Percentiles rank a stretch among this genome's conserved stretches.
These are phyloP conservation scores for Acronicta psi DNA, from an alignment of 2,888 invertebrate species.

Conservation along the genomic window DNA sequence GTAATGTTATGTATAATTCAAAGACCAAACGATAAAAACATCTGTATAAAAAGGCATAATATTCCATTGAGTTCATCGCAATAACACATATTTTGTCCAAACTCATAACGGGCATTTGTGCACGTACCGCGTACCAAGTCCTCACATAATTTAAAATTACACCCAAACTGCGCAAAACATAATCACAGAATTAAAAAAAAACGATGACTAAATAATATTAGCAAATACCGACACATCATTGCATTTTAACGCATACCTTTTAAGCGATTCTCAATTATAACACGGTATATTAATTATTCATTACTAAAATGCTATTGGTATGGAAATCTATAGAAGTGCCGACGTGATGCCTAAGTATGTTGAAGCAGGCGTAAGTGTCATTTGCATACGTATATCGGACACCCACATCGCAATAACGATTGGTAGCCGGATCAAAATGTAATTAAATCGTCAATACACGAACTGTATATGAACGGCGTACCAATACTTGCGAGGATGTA, in stretches of 20 bases:
- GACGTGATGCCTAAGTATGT: slow-evolving; percentile 68
- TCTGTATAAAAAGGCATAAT: no score
- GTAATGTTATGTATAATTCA: no score
- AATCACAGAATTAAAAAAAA: neutral
- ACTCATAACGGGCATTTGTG: slow-evolving; percentile 22
- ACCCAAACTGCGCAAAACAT: slow-evolving; percentile 31
- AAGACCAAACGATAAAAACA: no score
- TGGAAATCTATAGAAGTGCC: slow-evolving; percentile 71
- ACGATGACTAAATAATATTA: slow-evolving; percentile 4
- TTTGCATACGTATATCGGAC: slow-evolving; percentile 85
- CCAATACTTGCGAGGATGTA: slow-evolving; percentile 70
- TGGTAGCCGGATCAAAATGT: slow-evolving; percentile 84
- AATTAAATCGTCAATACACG: slow-evolving; percentile 89
- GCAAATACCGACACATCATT: slow-evolving; percentile 15
- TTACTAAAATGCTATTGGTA: slow-evolving; percentile 62
- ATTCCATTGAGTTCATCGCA: no score
- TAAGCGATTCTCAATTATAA: slow-evolving; percentile 53
- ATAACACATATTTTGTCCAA: no score
- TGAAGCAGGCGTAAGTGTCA: slow-evolving; percentile 63
- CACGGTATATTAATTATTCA: slow-evolving; percentile 60
- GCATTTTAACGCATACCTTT: slow-evolving; percentile 48
- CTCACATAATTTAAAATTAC: slow-evolving; percentile 30
- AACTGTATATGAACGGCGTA: slow-evolving; percentile 81
- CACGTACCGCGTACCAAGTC: slow-evolving; percentile 35
- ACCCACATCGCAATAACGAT: slow-evolving; percentile 85